These are phyloP conservation scores for Neoarius graeffei DNA, from an alignment of 2,113 vertebrate species.

Conservation along the genomic window DNA sequence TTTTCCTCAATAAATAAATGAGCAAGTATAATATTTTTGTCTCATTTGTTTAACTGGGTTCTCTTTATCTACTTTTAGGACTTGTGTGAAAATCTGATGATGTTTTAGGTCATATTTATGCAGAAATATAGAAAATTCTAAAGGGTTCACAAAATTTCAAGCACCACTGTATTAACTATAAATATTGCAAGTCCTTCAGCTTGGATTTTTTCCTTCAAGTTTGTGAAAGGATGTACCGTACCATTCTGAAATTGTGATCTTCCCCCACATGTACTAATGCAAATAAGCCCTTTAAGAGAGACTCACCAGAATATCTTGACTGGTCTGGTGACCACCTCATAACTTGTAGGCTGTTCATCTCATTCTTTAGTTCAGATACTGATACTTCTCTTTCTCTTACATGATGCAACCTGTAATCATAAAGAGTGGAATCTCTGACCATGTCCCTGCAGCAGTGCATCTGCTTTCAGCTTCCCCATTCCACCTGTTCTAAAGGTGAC, in stretches of 20 bases:
- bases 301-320: not conserved
- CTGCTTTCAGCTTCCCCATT: conserved; percentile 14
- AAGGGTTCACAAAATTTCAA: no score
- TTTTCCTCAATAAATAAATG: no score
- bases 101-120: no score
- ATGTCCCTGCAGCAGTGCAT: conserved; percentile 9
- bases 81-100: no score
- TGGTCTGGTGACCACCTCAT: not conserved
- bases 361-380: not conserved
- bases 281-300: conserved; percentile 52
- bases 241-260: not conserved
- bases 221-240: conserved; percentile 11
- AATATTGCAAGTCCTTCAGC: not conserved
- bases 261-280: conserved; percentile 33
- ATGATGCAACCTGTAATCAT: conserved; percentile 37
- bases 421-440: conserved; percentile 55
- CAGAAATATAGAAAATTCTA: no score
- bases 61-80: no score
- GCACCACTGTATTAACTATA: no score
- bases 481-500: not conserved
- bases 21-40: no score
- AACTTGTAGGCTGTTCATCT: not conserved
- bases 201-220: conserved; percentile 28
- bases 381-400: conserved; percentile 44
- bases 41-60: no score